Evolutionary conservation across 2,888 invertebrate species (phyloP).

Genomic region (Dynastes maya): DNA sequence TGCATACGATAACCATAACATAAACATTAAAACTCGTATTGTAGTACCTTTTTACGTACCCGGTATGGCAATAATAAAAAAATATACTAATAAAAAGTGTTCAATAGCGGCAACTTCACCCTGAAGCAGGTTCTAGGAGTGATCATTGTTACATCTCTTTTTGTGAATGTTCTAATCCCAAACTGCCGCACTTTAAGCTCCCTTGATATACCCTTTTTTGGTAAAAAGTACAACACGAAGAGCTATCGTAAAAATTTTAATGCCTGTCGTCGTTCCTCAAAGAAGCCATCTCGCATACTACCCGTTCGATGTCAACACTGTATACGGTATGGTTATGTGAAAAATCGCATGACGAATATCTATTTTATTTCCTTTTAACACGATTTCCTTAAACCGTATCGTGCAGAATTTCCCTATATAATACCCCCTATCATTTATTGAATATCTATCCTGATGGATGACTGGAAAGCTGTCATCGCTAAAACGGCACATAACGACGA

Average conservation of each 20-base stretch:
- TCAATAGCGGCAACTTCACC: no score
- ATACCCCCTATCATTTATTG: conserved; percentile 64
- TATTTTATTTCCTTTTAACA: conserved; percentile 46
- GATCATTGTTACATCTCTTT: no score
- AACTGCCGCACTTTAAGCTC: no score
- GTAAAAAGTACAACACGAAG: neutral
- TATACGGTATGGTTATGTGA: conserved; percentile 16
- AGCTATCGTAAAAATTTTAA: conserved; percentile 3
- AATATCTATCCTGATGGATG: conserved; percentile 65
- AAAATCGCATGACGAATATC: conserved; percentile 43
- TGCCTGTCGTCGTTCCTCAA: conserved; percentile 1
- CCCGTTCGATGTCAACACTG: neutral
- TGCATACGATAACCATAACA: no score
- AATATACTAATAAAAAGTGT: no score
- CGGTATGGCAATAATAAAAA: no score
- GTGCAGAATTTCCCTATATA: conserved; percentile 47
- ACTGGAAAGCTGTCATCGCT: conserved; percentile 61
- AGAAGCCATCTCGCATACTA: neutral
- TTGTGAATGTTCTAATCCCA: no score
- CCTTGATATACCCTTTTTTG: no score
- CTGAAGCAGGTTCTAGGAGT: no score
- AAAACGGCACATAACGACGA: conserved; percentile 61
- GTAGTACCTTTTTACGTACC: no score
- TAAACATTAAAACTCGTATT: no score
- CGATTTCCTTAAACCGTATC: conserved; percentile 42